These are phyloP conservation scores for Anolis carolinensis DNA, from an alignment of 2,113 vertebrate species.

Conservation along the genomic window DNA sequence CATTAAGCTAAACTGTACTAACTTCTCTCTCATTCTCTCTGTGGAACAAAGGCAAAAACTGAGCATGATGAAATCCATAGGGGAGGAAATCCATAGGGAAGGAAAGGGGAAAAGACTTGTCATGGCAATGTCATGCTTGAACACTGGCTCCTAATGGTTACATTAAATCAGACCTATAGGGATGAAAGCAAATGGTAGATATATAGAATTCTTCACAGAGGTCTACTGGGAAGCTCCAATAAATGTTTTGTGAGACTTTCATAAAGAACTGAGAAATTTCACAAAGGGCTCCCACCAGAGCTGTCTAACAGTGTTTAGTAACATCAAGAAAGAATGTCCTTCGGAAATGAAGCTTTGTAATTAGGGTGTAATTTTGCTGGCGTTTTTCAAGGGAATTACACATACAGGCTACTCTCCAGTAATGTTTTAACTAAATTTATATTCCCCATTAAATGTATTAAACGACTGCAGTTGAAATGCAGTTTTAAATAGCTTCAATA, in stretches of 20 bases:
- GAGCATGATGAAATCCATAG: not conserved
- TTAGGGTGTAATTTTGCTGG: slow-evolving; percentile 18
- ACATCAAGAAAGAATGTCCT: not conserved
- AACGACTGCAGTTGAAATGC: not conserved
- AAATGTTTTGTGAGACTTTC: not conserved
- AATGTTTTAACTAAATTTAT: not conserved
- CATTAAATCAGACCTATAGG: slow-evolving; percentile 17
- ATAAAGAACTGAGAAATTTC: not conserved
- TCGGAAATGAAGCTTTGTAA: not conserved
- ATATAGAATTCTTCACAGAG: fast-evolving
- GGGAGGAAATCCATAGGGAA: not conserved
- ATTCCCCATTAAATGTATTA: not conserved
- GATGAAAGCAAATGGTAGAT: slow-evolving; percentile 4
- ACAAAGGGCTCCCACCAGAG: not conserved
- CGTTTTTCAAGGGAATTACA: not conserved
- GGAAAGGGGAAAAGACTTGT: fast-evolving
- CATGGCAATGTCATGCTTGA: fast-evolving
- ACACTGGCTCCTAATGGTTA: fast-evolving
- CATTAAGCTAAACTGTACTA: not conserved
- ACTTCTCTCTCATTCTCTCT: not conserved
- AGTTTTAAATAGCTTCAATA: not conserved
- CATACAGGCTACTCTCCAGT: not conserved
- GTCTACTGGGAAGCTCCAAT: not conserved
- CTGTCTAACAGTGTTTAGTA: not conserved
- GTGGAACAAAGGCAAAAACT: not conserved